Evolutionary conservation across 2,797 vertebrate genomes (phyloP), one percentile per base, ranked within the genome.

Genomic region (Phoxinus dragarum): DNA sequence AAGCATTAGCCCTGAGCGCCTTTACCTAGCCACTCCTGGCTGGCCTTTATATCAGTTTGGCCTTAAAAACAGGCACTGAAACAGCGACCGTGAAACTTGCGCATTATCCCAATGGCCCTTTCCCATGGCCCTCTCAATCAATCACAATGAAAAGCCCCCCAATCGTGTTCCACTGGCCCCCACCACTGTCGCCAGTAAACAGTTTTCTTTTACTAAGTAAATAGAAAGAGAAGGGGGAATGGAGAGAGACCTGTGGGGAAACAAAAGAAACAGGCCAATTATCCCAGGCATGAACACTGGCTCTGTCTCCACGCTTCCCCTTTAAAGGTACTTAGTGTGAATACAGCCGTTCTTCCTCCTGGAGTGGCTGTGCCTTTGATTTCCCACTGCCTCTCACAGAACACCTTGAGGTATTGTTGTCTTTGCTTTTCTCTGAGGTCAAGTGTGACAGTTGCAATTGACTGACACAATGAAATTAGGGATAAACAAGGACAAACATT

Each of bases 51-150:
- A 74, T 67, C 80, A 80, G 59, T 71, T 16, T 36, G 44, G 86
- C 86, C 84, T 91, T 77, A 82, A 82, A 88, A 88, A 74, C 89
- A 85, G 86, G 79, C 88, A 66, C 73, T 80, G 83, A 88, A 90
- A 90, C 9, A 79, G 87, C 47, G 71, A 61, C 86, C 79, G 85
- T 89, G 87, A 89, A 90, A 86, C 87, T 85, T 82, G 84, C 76
- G 76, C 68, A 91, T 92, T 91, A 90, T 89, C 86, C 90, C 78
- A 84, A 76, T 80, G 88, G 90, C 89, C 86, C 86, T 88, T 92
- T 91, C 90, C 90, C 91, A 93, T 91, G 91, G 90, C 89, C 91
- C 84, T 87, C 87, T 90, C 89, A 84, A 93, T 92, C 92, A 90
- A 90, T 93, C 89, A 93, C 91, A 91, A 90, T 90, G 90, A 89